Conservation (phyloP, 2,888 invertebrate species). For the Schrankia costaestrigalis region DNA sequence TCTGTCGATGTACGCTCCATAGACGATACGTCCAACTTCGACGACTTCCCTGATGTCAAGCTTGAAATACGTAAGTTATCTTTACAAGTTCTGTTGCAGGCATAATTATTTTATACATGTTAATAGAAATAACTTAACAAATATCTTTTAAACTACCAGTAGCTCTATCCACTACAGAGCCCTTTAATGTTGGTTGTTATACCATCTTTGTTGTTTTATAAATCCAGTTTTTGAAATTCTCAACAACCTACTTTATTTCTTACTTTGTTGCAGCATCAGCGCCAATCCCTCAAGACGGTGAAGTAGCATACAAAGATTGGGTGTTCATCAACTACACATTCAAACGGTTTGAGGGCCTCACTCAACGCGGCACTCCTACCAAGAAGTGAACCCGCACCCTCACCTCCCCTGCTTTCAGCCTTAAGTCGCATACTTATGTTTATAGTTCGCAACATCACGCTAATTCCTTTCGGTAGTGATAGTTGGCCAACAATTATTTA, state of each 20-base stretch:
- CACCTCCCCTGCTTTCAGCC: conserved; percentile 26
- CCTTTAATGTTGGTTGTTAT: no score
- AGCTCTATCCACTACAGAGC: no score
- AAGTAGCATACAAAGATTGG: conserved; percentile 98
- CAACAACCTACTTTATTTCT: conserved; percentile 11
- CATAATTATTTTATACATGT: no score
- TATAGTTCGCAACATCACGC: no score
- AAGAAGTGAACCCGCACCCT: conserved; percentile 83
- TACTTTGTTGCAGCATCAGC: conserved; percentile 85
- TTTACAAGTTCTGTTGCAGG: no score
- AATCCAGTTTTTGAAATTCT: no score
- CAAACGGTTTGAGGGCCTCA: conserved; percentile 98
- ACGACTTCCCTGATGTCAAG: conserved; percentile 99
- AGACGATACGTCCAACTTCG: conserved; percentile 99
- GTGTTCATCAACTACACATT: conserved; percentile 99
- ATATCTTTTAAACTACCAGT: no score
- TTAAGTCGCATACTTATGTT: conserved; percentile 6
- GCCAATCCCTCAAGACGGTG: conserved; percentile 93
- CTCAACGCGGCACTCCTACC: conserved; percentile 91
- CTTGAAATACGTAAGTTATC: conserved; percentile 98
- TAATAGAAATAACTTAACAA: no score
- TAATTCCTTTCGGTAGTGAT: no score
- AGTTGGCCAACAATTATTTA: no score
- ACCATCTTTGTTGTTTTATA: no score
- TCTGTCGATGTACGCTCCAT: conserved; percentile 98